Percentiles rank a stretch among this genome's conserved stretches.
Evolutionary conservation across 2,797 vertebrate genomes (phyloP).

Genomic region (Anableps anableps): DNA sequence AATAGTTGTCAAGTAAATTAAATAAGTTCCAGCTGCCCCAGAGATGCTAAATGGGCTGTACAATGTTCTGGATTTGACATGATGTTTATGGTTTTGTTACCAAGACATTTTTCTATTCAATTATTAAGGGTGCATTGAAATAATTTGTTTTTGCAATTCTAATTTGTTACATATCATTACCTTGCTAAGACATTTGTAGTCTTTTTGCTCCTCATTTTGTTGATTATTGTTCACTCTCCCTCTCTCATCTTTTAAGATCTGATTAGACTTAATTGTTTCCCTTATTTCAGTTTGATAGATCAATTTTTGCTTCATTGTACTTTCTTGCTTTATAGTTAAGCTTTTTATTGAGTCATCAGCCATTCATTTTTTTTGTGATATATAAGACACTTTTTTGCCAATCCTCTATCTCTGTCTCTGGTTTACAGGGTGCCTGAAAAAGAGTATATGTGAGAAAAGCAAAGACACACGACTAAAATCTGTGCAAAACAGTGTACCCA

Average conservation of each 20-base stretch:
- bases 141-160: background rate
- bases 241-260: background rate
- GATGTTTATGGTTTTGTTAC: background rate
- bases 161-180: background rate
- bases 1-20: background rate
- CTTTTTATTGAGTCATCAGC: background rate
- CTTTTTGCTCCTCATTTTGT: background rate
- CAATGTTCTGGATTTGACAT: background rate
- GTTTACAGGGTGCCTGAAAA: background rate
- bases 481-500: slow-evolving; percentile 22
- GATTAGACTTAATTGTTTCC: background rate
- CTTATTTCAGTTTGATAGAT: background rate
- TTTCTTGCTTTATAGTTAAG: background rate
- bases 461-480: background rate
- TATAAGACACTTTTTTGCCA: background rate
- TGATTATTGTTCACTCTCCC: background rate
- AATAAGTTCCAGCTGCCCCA: background rate
- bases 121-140: background rate
- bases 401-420: background rate
- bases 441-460: background rate
- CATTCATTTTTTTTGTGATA: background rate
- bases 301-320: background rate
- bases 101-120: background rate
- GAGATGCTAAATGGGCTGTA: background rate
- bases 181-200: background rate